Evolutionary conservation across 2,797 vertebrate genomes (phyloP).

Genomic region (Propithecus deckenii): DNA sequence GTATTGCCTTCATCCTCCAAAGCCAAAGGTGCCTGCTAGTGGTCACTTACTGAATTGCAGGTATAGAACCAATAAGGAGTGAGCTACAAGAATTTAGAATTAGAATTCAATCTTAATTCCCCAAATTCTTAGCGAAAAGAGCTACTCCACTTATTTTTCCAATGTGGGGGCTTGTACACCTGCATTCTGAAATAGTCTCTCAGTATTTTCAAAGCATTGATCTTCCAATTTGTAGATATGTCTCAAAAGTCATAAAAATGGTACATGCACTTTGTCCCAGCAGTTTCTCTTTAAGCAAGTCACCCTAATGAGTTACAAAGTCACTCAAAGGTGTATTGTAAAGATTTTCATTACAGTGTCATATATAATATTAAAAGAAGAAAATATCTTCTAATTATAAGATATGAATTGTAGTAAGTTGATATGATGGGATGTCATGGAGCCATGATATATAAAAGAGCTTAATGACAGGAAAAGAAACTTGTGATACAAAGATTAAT

Average conservation of each 20-base stretch:
- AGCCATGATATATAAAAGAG: neutral
- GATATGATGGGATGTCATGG: neutral
- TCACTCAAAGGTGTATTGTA: neutral
- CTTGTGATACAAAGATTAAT: neutral
- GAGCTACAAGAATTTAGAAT: neutral
- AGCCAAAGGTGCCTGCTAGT: neutral
- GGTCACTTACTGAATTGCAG: slow-evolving; percentile 6
- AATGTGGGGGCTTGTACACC: neutral
- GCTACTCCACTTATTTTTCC: neutral
- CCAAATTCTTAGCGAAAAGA: neutral
- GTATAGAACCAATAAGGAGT: neutral
- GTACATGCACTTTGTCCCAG: neutral
- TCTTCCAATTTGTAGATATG: neutral
- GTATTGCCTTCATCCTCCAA: neutral
- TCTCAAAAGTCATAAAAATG: slow-evolving; percentile 5
- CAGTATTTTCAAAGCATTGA: neutral
- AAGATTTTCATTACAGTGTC: neutral
- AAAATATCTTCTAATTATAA: neutral
- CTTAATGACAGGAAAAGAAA: neutral
- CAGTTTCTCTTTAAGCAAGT: slow-evolving; percentile 20
- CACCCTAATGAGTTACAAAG: neutral
- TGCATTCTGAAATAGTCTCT: neutral
- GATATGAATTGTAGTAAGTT: neutral
- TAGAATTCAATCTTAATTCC: neutral
- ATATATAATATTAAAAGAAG: neutral